Conservation (phyloP, 2,113 vertebrate species). For the Hiodon alosoides region DNA sequence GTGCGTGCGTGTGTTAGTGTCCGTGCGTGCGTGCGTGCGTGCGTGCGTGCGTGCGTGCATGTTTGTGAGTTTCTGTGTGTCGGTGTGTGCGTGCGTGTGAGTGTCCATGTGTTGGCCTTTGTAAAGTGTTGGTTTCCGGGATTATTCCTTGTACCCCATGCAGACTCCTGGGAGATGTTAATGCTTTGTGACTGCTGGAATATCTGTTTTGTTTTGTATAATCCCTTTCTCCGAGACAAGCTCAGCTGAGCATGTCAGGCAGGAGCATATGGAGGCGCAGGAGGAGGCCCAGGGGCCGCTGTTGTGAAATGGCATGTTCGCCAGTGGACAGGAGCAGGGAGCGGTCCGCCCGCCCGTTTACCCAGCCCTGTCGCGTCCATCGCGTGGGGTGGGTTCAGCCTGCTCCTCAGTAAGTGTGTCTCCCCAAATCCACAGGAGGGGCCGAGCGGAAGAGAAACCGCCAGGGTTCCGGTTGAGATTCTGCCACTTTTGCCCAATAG, state of each 20-base stretch:
- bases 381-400: too few relatives aligned
- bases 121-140: slow-evolving; percentile 7
- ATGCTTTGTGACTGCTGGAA: slow-evolving; percentile 16
- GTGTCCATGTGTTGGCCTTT: slow-evolving; percentile 7
- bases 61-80: background rate
- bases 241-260: slow-evolving; percentile 17
- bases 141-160: background rate
- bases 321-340: background rate
- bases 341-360: background rate
- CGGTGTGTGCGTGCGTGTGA: background rate
- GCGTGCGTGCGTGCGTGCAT: slow-evolving; percentile 1
- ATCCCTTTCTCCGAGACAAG: slow-evolving; percentile 19
- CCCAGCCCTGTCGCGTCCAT: background rate
- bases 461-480: too few relatives aligned
- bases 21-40: slow-evolving; percentile 39
- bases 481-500: too few relatives aligned
- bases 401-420: too few relatives aligned
- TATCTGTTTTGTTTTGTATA: slow-evolving; percentile 17
- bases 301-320: slow-evolving; percentile 22
- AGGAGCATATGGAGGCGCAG: slow-evolving; percentile 3
- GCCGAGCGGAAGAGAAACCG: too few relatives aligned
- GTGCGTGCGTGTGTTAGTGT: slow-evolving; percentile 23
- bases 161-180: slow-evolving; percentile 9
- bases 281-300: background rate
- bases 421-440: background rate